Conservation (phyloP, 2,113 vertebrate genomes). For the Neodontobutis hainanensis region DNA sequence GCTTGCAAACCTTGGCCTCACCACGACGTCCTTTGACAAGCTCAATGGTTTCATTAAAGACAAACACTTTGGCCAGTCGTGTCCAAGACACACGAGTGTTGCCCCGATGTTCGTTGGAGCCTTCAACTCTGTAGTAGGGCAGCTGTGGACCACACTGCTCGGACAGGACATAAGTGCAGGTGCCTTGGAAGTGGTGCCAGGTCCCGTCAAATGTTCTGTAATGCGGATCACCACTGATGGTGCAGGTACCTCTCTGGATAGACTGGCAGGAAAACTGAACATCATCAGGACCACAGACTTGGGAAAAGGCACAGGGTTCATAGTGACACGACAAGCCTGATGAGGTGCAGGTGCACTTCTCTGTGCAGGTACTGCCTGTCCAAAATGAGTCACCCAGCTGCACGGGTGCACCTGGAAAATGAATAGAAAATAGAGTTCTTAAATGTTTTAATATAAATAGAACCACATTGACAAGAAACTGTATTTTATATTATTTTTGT, state of each 20-base stretch:
- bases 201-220: conserved; percentile 70
- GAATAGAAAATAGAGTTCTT: too few relatives aligned
- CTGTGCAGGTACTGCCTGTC: conserved; percentile 58
- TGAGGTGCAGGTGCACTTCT: conserved; percentile 56
- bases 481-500: too few relatives aligned
- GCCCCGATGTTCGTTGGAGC: conserved; percentile 63
- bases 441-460: too few relatives aligned
- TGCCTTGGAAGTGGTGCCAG: conserved; percentile 64
- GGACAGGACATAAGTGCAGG: conserved; percentile 65
- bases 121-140: conserved; percentile 61
- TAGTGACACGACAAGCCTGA: conserved; percentile 43
- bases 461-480: too few relatives aligned
- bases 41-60: conserved; percentile 53
- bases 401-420: conserved; percentile 52
- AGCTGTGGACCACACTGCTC: conserved; percentile 47
- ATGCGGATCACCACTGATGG: conserved; percentile 66
- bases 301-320: conserved; percentile 53
- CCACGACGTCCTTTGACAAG: conserved; percentile 41
- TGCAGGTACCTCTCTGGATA: conserved; percentile 58
- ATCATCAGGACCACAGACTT: conserved; percentile 40
- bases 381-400: conserved; percentile 57
- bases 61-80: conserved; percentile 49
- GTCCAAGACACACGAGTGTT: conserved; percentile 57
- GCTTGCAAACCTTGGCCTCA: conserved; percentile 54
- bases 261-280: conserved; percentile 59